Base-by-base conservation (phyloP, 2,113 vertebrate species). In the Orcinus orca region DNA sequence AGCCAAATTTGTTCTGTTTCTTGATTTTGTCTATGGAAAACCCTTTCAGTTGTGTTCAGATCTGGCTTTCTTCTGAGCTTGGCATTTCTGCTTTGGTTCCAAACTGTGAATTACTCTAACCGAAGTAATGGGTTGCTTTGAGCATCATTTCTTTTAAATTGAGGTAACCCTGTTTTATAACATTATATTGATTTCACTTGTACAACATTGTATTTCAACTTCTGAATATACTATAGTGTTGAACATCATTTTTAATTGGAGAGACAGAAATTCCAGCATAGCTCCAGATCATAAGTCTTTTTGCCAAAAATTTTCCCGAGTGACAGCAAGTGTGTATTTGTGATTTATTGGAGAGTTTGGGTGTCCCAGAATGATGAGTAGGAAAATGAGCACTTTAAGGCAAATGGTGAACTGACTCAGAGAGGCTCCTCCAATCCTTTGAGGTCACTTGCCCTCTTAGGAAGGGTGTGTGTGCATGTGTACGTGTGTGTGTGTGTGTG, bases 301-400 rank as follows among this genome's bases (percentile, higher is more conserved):
- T 94, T 95, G 63, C 68, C 73, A 79, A 76, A 77, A 97, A 17
- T 11, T 83, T 91, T 85, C 44, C 36, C 63, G 73, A 94, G 11
- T 62, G 58, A 79, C 50, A 90, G 29, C 29, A 86, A 67, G 88
- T 60, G 67, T 2, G 3, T 62, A 92, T 86, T 41, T 89, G 63
- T 91, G 82, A 86, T 77, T 87, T 83, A 55, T n/a, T 80, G 70
- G 58, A 74, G 62, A 88, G 21, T 76, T 60, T 73, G 38, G 55
- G 50, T 92, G 15, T 86, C 65, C 44, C 14, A 79, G 50, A 91
- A 97, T 44, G 26, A 25, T 55, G 25, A 87, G 53, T 85, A 10
- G 50, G 53, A 53, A 86, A 86, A 82, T n/a, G 21, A 91, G 79
- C n/a, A 47, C 15, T 92, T 76, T 13, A 47, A 65, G 60, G 38